Base-by-base conservation (phyloP, 2,888 invertebrate genomes). In the Pseudolycoriella hygida region DNA sequence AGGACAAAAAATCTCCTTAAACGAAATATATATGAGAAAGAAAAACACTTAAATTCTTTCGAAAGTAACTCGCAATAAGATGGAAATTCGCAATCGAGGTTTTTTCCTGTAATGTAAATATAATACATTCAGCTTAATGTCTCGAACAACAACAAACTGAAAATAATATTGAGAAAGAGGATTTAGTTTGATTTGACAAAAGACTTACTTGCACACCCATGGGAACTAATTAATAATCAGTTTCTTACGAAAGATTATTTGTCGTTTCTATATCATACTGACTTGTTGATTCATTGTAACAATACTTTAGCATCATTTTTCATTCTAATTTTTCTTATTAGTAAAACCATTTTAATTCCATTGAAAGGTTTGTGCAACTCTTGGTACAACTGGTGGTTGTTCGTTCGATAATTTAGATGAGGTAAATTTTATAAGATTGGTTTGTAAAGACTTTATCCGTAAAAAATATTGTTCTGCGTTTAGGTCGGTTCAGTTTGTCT, bases 371-470 rank as follows among this genome's bases (percentile, higher is more conserved):
- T 96, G 94, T 59, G 89, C 85, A 15, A 94, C 96, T 4, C 68
- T 97, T 20, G 98, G 98, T 15, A 94, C 96, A 1, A 98, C 98
- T 0, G 94, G 94, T 1, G 85, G 93, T 15, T 98, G 97, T 58
- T 82, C 96, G 2, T 97, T 98, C 56, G 98, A 98, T 65, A 85
- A 87, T 60, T 69, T 98, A 8, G 72, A 77, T 31, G 66, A 66
- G 57, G 62, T 62, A 52, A 34, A 54, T 50, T 41, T 19, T 11
- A 37, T 40, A 64, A 65, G 55, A 57, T 67, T 40, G 25, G 37
- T 17, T 34, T 12, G 15, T 17, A 37, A 20, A 25, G 17, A 17
- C 3, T 34, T 43, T 43, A 14, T 31, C n/a, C 14, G 17, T 1
- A 32, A 31, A 31, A 31, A 30, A 42, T 10, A 37, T 14, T n/a